Conservation (phyloP, 2,888 invertebrate genomes). For the Subacronicta megacephala region DNA sequence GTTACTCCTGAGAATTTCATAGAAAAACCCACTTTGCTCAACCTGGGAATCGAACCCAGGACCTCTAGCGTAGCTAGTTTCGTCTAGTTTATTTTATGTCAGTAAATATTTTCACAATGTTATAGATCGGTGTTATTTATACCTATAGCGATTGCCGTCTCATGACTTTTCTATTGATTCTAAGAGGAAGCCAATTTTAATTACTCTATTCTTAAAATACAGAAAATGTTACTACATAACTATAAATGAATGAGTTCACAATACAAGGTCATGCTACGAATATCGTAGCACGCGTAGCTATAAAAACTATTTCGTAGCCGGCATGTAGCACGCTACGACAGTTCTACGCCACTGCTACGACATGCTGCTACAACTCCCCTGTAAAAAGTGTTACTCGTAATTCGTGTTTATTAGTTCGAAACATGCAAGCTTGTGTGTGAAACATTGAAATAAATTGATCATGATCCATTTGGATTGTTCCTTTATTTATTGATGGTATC, state of each 20-base stretch:
- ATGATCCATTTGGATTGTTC: conserved; percentile 25
- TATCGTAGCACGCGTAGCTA: conserved; percentile 29
- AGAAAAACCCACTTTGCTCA: no score
- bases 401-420: conserved; percentile 32
- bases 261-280: conserved; percentile 32
- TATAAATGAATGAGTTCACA: no score
- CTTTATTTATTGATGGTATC: conserved; percentile 4
- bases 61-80: no score
- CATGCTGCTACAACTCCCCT: conserved; percentile 21
- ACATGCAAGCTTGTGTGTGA: conserved; percentile 42
- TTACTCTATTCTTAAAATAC: no score
- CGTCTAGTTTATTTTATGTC: background rate
- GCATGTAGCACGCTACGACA: conserved; percentile 6
- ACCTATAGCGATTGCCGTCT: no score
- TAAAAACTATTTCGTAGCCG: conserved; percentile 33
- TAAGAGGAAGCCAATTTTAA: no score
- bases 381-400: conserved; percentile 23
- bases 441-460: conserved; percentile 35
- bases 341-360: conserved; percentile 6
- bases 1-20: no score
- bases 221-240: no score
- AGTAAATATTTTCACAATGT: background rate
- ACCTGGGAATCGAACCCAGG: no score
- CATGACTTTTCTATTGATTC: no score
- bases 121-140: no score